phyloP scores from a whole-genome alignment of 2,888 invertebrate species.

The Clusia tigrina region DNA sequence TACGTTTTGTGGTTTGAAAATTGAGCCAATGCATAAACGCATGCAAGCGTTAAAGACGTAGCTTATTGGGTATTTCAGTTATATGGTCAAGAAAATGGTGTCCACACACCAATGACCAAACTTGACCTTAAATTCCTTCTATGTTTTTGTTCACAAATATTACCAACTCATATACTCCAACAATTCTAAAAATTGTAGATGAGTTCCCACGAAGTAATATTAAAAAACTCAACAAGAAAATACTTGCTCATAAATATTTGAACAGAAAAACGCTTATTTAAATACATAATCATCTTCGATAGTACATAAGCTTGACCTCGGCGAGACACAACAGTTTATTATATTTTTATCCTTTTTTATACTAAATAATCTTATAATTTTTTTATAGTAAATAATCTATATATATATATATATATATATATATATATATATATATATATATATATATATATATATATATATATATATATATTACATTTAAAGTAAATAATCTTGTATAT shows the following conservation, averaged over 20 bases:
- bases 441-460: too few species aligned
- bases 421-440: too few species aligned
- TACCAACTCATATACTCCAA: conserved; percentile 81
- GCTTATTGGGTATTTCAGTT: conserved; percentile 82
- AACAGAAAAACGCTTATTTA: too few species aligned
- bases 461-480: too few species aligned
- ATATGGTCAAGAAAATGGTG: conserved; percentile 79
- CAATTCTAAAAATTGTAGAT: conserved; percentile 70
- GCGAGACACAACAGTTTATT: too few species aligned
- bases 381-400: too few species aligned
- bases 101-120: conserved; percentile 40
- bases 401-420: too few species aligned
- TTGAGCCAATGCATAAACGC: conserved; percentile 81
- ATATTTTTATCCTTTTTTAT: too few species aligned
- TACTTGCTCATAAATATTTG: neutral
- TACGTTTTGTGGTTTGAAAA: conserved; percentile 85
- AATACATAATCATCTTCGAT: too few species aligned
- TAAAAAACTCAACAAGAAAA: neutral
- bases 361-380: too few species aligned
- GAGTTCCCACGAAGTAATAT: conserved; percentile 71
- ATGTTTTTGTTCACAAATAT: conserved; percentile 69
- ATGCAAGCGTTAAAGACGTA: conserved; percentile 78
- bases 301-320: too few species aligned
- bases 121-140: conserved; percentile 68
- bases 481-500: too few species aligned